Evolutionary conservation across 2,797 vertebrate genomes (phyloP), one percentile per base, ranked within the genome.

Genomic region (Nannoperca obscura): DNA sequence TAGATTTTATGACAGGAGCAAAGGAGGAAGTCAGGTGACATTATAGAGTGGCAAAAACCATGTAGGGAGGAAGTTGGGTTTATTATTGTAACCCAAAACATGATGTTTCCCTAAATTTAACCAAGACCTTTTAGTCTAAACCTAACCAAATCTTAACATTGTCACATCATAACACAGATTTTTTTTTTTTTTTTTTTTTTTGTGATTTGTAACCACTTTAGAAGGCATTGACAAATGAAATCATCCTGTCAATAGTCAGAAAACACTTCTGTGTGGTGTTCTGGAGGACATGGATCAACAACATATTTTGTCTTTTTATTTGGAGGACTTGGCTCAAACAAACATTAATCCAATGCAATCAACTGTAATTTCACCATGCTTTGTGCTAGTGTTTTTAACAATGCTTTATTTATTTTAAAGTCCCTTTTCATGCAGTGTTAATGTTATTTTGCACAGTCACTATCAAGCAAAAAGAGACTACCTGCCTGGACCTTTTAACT

Each of bases 341-440:
- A 52, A 68, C 46, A n/a, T 3, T 6, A 3, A 34, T 46, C 36
- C 5, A 46, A 17, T 40, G 4, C 4, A 44, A 8, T 5, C 22
- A 65, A 24, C 1, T 42, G 3, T 42, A 57, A 30, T 20, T 52
- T 2, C 19, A 30, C 1, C 1, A 5, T 14, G 19, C 19, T n/a
- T 42, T 24, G 14, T 34, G n/a, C n/a, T 19, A 15, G 13, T 44
- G 47, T 52, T 60, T 53, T 9, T 52, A 20, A 42, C 44, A 13
- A 5, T 55, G 9, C 27, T 63, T 54, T 50, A 20, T 59, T 32
- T 3, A 50, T 50, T 78, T 66, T 7, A 60, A 32, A 15, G 22
- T 67, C 42, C 7, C 9, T 42, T 72, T 57, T 69, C 27, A 46
- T 36, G 49, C 46, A 44, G n/a, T 11, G 22, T 74, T 17, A 66